Evolutionary conservation across 2,888 invertebrate genomes (phyloP), one percentile per base, ranked within the genome.

Genomic region (Leucoma salicis): DNA sequence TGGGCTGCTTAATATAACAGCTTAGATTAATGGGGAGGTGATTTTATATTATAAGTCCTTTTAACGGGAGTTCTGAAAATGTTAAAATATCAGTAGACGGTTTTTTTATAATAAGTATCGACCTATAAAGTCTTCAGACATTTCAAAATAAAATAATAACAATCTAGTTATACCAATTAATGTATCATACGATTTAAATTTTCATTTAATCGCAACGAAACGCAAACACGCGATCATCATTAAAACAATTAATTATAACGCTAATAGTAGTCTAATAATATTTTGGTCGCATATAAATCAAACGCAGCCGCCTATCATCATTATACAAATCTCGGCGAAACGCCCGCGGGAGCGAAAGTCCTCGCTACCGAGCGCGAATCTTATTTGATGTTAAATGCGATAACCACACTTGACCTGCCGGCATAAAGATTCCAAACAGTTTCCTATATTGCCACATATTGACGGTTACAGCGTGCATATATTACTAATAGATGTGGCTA

Each of bases 331-430:
- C 28, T 42, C 48, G 39, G 15, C 44, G 41, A 50, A 39, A 46
- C 61, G 75, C 78, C 78, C 52, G 69, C 57, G 72, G 82, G 76
- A 70, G 80, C 79, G 82, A 83, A 82, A 82, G 82, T 60, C 39
- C 42, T 70, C 59, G 70, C 77, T 63, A 66, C 42, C 52, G 52
- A 48, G 25, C 16, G 63, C 53, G 58, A 72, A 78, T 75, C 69
- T 66, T 56, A 29, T 36, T 8, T 29, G 44, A 45, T 45, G 33
- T 40, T 49, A 54, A 53, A 53, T 55, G 57, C 58, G 78, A 80
- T 80, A 72, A 78, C 78, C 74, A 78, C 69, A 71, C 64, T 14
- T 16, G 12, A 15, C 13, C 3, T 11, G 10, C 31, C 16, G n/a
- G 11, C 29, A 12, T 29, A 29, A 5, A 13, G 13, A 10, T 7